Conservation (phyloP, 1,140 invertebrate genomes). For the Bombyx mori region DNA sequence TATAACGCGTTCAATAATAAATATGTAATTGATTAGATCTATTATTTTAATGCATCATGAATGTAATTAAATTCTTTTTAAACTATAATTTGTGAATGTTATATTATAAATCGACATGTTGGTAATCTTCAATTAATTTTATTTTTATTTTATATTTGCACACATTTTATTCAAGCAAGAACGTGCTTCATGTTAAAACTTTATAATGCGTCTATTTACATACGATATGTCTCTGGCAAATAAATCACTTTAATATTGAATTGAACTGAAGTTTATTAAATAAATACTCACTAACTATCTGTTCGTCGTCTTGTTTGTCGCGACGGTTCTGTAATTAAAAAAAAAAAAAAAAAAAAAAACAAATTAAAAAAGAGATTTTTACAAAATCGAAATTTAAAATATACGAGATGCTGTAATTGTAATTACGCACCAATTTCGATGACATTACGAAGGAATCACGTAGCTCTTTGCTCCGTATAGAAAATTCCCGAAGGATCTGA, state of each 20-base stretch:
- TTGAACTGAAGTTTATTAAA: too few species aligned
- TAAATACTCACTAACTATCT: conserved; percentile 73
- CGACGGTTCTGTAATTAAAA: conserved; percentile 21
- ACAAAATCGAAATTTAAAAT: conserved; percentile 5
- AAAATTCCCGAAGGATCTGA: not conserved
- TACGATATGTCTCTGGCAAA: too few species aligned
- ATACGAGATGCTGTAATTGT: not conserved
- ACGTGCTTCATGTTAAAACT: not conserved
- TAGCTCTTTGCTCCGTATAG: too few species aligned
- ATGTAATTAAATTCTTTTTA: too few species aligned
- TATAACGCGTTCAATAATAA: too few species aligned
- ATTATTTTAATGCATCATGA: too few species aligned
- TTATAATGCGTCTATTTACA: not conserved
- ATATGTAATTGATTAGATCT: too few species aligned
- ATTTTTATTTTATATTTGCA: too few species aligned
- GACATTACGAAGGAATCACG: not conserved
- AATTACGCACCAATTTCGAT: conserved; percentile 39
- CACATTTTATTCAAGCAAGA: not conserved
- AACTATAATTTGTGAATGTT: not conserved
- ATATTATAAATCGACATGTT: not conserved
- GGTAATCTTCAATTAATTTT: too few species aligned
- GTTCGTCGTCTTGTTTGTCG: conserved; percentile 75
- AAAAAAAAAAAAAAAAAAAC: not conserved
- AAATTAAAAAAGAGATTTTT: not conserved
- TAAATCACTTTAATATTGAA: too few species aligned